Conservation (phyloP, 2,888 invertebrate species). For the Falcaria lacertinaria region DNA sequence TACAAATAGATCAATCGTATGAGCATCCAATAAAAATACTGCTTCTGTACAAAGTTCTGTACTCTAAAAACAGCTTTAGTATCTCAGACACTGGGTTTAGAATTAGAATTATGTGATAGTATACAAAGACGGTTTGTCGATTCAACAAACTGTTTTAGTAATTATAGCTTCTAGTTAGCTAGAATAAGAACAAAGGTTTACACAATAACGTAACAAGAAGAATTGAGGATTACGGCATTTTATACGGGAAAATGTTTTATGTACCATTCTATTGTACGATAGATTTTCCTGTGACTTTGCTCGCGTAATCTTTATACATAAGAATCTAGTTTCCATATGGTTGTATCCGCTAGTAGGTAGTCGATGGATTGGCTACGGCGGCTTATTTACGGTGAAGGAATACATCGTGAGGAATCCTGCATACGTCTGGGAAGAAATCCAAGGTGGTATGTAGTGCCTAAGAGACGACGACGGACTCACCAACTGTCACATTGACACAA, state of each 20-base stretch:
- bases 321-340: no score
- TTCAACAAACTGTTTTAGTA: constrained; percentile 33
- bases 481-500: no score
- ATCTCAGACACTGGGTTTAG: neutral
- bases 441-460: no score
- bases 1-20: constrained; percentile 45
- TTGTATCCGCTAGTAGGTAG: no score
- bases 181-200: constrained; percentile 28
- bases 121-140: constrained; percentile 7
- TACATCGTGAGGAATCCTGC: no score
- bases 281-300: no score
- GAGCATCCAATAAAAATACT: constrained; percentile 23
- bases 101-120: neutral
- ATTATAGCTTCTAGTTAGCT: constrained; percentile 27
- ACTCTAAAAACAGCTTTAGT: neutral
- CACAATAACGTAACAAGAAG: constrained; percentile 5
- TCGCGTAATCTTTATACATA: no score
- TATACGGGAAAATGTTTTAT: neutral
- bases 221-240: neutral
- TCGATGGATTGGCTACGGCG: no score
- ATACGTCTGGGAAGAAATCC: no score
- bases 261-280: neutral
- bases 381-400: no score
- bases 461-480: no score
- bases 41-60: neutral